Conservation (phyloP, 2,113 vertebrate genomes). For the Odobenus rosmarus region DNA sequence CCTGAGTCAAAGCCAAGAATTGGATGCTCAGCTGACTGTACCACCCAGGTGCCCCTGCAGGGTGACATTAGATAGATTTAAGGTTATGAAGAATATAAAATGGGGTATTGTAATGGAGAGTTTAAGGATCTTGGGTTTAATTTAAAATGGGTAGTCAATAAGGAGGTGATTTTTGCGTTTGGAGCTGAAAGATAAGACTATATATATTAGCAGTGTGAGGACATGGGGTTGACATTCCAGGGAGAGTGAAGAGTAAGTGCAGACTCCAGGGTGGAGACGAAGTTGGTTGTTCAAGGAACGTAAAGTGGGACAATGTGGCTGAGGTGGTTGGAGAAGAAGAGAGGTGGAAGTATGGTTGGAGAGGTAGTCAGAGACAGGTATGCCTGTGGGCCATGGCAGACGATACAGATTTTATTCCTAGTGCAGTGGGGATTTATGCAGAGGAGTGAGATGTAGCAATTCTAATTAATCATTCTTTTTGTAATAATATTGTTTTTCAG, state of each 20-base stretch:
- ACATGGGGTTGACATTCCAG: background rate
- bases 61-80: background rate
- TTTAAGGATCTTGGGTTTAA: background rate
- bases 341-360: background rate
- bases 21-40: background rate
- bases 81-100: background rate
- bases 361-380: background rate
- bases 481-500: background rate
- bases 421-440: background rate
- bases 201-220: background rate
- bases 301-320: background rate
- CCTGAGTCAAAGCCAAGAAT: background rate
- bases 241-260: background rate
- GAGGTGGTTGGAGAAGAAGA: background rate
- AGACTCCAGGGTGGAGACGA: background rate
- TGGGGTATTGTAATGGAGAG: background rate
- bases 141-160: background rate
- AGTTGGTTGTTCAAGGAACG: background rate
- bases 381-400: background rate
- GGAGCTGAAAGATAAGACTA: background rate
- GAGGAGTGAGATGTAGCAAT: background rate
- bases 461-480: background rate
- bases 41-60: background rate
- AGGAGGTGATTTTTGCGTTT: background rate
- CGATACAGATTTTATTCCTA: background rate